Conservation (phyloP, 2,113 vertebrate genomes). For the Turdus rufiventris region DNA sequence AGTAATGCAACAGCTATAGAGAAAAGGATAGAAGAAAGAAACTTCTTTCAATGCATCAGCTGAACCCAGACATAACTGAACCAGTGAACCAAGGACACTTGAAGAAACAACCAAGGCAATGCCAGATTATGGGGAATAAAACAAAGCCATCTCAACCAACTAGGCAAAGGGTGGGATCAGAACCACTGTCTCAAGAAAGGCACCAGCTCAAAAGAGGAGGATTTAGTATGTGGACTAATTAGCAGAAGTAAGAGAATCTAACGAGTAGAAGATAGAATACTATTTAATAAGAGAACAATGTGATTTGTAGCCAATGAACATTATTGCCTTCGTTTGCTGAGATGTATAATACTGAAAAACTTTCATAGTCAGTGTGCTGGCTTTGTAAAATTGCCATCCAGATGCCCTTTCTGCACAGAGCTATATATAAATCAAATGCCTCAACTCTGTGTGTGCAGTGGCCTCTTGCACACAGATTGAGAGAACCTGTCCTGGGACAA, state of each 20-base stretch:
- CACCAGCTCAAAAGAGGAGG: neutral
- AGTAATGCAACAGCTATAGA: neutral
- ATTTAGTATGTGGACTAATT: neutral
- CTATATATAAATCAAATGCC: neutral
- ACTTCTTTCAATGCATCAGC: neutral
- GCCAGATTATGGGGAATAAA: neutral
- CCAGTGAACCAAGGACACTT: neutral
- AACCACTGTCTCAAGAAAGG: neutral
- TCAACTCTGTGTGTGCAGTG: accelerated
- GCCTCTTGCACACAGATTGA: neutral
- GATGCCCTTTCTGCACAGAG: neutral
- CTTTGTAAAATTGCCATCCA: neutral
- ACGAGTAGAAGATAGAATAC: neutral
- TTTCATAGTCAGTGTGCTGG: neutral
- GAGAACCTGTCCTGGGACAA: neutral
- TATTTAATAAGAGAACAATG: neutral
- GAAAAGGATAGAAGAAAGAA: neutral
- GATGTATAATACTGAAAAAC: neutral
- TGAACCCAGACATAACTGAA: neutral
- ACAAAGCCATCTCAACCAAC: neutral
- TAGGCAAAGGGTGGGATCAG: neutral
- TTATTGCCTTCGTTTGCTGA: neutral
- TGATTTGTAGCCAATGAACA: neutral
- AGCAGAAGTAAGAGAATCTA: neutral
- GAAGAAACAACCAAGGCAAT: neutral